These are phyloP conservation scores for Oceanites oceanicus DNA, from an alignment of 2,113 vertebrate species.

Conservation along the genomic window DNA sequence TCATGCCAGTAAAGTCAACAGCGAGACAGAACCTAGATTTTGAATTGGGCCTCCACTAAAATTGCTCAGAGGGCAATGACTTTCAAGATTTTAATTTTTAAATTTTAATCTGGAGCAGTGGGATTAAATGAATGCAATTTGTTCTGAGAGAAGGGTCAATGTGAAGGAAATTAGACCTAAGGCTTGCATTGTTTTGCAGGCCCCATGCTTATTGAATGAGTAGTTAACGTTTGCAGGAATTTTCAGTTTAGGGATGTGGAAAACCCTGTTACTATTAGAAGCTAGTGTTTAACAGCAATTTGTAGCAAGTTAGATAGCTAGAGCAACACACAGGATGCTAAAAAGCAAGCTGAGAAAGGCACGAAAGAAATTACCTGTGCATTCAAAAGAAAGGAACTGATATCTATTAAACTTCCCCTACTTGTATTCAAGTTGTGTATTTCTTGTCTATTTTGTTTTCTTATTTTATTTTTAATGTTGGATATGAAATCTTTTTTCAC, in stretches of 20 bases:
- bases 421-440: neutral
- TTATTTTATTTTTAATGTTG: neutral
- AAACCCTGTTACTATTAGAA: neutral
- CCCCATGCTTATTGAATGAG: neutral
- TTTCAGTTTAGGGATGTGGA: neutral
- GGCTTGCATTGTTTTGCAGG: neutral
- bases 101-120: neutral
- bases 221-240: neutral
- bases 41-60: neutral
- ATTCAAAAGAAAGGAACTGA: neutral
- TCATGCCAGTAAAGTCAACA: neutral
- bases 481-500: neutral
- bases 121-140: neutral
- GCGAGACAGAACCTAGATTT: neutral
- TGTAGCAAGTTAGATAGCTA: neutral
- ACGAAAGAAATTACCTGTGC: neutral
- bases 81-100: neutral
- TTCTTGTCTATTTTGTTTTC: neutral
- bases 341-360: neutral
- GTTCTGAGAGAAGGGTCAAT: neutral
- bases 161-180: neutral
- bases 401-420: neutral
- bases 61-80: neutral
- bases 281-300: neutral
- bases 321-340: neutral